A percentile compares a stretch with the other conserved stretches of the same genome.
Evolutionary conservation across 2,797 vertebrate genomes (phyloP).

Genomic region (Pempheris klunzingeri): DNA sequence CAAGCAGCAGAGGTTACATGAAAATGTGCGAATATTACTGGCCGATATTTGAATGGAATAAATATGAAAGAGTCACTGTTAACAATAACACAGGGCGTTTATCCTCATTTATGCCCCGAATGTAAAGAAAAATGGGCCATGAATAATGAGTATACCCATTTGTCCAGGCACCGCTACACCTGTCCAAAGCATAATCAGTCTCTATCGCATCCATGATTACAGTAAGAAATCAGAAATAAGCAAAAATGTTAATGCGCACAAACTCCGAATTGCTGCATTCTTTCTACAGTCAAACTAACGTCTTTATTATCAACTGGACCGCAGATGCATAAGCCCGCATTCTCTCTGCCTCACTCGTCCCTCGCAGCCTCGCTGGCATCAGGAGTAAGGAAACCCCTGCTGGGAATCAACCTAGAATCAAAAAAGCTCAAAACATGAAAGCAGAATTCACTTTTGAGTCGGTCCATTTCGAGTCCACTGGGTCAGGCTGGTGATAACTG

Average conservation of each 20-base stretch:
- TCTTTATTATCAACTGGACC: neutral
- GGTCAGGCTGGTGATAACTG: neutral
- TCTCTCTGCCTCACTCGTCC: neutral
- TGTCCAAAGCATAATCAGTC: neutral
- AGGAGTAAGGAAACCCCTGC: constrained; percentile 32
- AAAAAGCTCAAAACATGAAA: constrained; percentile 23
- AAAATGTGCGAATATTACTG: no score
- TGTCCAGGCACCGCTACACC: no score
- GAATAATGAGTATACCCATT: no score
- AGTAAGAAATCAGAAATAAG: neutral
- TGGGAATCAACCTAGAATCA: constrained; percentile 57
- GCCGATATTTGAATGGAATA: no score
- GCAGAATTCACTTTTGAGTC: constrained; percentile 15
- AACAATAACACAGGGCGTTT: no score
- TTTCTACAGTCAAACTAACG: neutral
- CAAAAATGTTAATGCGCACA: neutral
- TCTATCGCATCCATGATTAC: neutral
- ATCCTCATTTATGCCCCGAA: no score
- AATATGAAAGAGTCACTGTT: no score
- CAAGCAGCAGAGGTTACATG: no score
- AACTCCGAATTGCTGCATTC: neutral
- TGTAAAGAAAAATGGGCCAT: no score
- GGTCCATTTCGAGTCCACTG: neutral
- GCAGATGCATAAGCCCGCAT: neutral
- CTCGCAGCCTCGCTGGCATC: neutral